Conservation (phyloP, 2,888 invertebrate genomes). For the Venusia cambrica region DNA sequence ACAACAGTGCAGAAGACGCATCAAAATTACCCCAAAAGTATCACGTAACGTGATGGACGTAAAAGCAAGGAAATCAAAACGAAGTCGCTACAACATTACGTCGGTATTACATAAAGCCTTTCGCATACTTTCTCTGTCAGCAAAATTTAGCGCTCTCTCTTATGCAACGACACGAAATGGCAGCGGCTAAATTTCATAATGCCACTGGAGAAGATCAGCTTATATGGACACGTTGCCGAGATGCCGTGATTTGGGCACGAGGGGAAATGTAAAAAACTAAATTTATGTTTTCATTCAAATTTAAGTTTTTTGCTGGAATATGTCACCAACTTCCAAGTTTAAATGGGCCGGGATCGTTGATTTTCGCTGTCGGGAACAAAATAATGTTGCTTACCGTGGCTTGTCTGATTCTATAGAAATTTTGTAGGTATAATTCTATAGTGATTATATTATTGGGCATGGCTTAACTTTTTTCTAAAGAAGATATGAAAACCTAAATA, state of each 20-base stretch:
- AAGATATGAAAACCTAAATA: too few species aligned
- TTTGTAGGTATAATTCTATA: too few species aligned
- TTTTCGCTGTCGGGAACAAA: too few species aligned
- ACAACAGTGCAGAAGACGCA: slow-evolving; percentile 37
- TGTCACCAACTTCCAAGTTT: not conserved
- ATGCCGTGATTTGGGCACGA: slow-evolving; percentile 47
- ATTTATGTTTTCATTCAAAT: too few species aligned
- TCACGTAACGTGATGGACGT: slow-evolving; percentile 74
- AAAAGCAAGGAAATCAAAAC: slow-evolving; percentile 80
- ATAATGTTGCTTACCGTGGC: too few species aligned
- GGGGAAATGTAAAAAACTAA: too few species aligned
- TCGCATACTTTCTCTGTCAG: slow-evolving; percentile 80
- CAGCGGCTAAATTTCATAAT: slow-evolving; percentile 78
- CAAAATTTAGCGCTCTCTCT: slow-evolving; percentile 77
- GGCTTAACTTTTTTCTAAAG: too few species aligned
- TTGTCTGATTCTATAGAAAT: too few species aligned
- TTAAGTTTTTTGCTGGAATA: too few species aligned
- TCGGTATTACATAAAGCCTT: slow-evolving; percentile 75
- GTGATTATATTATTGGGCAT: too few species aligned
- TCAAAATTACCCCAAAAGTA: slow-evolving; percentile 57
- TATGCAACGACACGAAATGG: slow-evolving; percentile 73
- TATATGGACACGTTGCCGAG: slow-evolving; percentile 57
- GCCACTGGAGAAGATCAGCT: slow-evolving; percentile 69
- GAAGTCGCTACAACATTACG: slow-evolving; percentile 72
- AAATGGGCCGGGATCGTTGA: too few species aligned